phyloP scores from a whole-genome alignment of 2,113 vertebrate species.

The Grus americana region DNA sequence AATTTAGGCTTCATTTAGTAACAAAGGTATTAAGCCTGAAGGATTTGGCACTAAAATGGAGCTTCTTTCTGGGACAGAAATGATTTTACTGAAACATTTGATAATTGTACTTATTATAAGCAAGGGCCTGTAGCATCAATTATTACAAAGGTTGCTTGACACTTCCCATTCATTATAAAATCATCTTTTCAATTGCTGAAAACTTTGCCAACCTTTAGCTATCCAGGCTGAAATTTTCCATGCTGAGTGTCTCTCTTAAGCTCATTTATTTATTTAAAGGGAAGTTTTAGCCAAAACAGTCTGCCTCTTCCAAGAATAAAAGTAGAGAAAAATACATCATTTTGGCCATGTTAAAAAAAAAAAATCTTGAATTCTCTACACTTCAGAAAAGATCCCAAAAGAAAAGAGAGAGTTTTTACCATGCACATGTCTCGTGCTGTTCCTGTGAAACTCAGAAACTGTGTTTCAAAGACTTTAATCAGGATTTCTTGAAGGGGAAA shows the following conservation, averaged over 20 bases:
- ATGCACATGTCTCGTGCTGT: background rate
- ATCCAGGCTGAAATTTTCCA: conserved; percentile 48
- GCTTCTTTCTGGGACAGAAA: conserved; percentile 34
- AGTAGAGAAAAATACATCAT: background rate
- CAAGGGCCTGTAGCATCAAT: conserved; percentile 35
- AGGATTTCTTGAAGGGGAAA: background rate
- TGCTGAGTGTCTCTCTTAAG: background rate
- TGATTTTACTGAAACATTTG: conserved; percentile 52
- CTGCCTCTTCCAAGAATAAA: background rate
- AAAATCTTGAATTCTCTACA: background rate
- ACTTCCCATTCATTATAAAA: conserved; percentile 41
- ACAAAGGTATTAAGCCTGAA: conserved; percentile 45
- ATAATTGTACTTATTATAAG: conserved; percentile 55
- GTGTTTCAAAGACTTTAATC: background rate
- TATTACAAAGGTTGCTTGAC: conserved; percentile 48
- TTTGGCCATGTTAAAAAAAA: background rate
- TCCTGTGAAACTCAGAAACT: background rate
- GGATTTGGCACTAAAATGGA: conserved; percentile 51
- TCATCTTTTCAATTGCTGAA: conserved; percentile 20
- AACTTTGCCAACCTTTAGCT: conserved; percentile 2
- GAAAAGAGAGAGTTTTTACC: background rate
- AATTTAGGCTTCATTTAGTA: background rate
- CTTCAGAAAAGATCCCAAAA: background rate
- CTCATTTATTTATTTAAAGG: background rate
- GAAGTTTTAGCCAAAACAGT: background rate